Conservation (phyloP, 2,797 vertebrate species). For the Hippoglossus hippoglossus region DNA sequence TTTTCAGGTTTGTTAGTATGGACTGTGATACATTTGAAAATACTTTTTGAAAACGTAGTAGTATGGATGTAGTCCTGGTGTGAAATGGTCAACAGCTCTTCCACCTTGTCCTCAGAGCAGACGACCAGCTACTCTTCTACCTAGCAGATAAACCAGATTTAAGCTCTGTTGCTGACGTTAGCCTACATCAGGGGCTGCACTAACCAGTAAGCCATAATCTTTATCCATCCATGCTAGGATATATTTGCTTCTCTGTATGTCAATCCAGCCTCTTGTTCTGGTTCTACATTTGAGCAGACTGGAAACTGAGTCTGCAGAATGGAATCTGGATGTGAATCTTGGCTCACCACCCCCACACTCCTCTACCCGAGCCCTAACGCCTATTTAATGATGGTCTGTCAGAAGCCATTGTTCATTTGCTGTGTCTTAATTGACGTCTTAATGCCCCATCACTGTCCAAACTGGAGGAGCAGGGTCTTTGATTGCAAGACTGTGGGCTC, state of each 20-base stretch:
- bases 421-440: not conserved
- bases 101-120: slow-evolving; percentile 4
- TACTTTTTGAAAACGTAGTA: no score
- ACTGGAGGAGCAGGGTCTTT: not conserved
- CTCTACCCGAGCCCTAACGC: not conserved
- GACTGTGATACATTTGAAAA: no score
- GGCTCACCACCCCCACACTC: not conserved
- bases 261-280: slow-evolving; percentile 17
- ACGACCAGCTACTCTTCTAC: slow-evolving; percentile 3
- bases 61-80: not conserved
- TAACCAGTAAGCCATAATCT: slow-evolving; percentile 58
- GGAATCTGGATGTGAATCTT: slow-evolving; percentile 6
- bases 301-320: not conserved
- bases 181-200: slow-evolving; percentile 43
- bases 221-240: slow-evolving; percentile 44
- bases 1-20: no score
- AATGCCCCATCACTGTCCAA: not conserved
- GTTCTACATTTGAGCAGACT: not conserved
- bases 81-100: not conserved
- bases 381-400: slow-evolving; percentile 10
- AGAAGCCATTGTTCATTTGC: not conserved
- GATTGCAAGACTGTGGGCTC: not conserved
- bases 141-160: slow-evolving; percentile 64
- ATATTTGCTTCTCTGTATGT: slow-evolving; percentile 33
- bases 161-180: slow-evolving; percentile 55